phyloP scores from a whole-genome alignment of 2,113 vertebrate species.

The Trochalopteron elliotii region DNA sequence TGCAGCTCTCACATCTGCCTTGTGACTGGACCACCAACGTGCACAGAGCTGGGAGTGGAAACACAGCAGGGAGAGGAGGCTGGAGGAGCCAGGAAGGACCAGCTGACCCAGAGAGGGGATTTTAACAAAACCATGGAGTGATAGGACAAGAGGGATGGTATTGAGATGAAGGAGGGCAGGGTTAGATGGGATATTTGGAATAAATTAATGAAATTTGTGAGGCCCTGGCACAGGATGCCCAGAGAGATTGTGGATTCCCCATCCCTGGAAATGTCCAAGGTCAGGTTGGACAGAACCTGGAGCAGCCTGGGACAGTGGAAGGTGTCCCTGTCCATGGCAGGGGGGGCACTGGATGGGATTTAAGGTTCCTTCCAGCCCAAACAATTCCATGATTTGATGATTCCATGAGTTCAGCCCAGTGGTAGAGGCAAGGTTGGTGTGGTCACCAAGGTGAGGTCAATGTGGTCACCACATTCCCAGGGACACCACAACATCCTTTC shows the following conservation, averaged over 20 bases:
- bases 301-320: background rate
- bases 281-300: background rate
- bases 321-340: background rate
- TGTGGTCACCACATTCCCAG: background rate
- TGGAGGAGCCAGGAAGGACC: background rate
- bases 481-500: background rate
- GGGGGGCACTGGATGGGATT: accelerated
- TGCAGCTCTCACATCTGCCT: background rate
- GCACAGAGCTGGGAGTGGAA: background rate
- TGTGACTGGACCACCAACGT: constrained; percentile 3
- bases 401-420: background rate
- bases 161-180: background rate
- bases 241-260: background rate
- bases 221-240: background rate
- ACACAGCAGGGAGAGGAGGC: background rate
- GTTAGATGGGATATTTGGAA: background rate
- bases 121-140: background rate
- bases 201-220: background rate
- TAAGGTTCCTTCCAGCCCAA: background rate
- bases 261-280: background rate
- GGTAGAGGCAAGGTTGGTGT: background rate
- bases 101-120: background rate
- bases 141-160: accelerated
- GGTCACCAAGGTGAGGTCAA: background rate
- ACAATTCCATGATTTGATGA: background rate